These are phyloP conservation scores for Spisula subtruncata DNA, from an alignment of 2,888 invertebrate species.

Conservation along the genomic window DNA sequence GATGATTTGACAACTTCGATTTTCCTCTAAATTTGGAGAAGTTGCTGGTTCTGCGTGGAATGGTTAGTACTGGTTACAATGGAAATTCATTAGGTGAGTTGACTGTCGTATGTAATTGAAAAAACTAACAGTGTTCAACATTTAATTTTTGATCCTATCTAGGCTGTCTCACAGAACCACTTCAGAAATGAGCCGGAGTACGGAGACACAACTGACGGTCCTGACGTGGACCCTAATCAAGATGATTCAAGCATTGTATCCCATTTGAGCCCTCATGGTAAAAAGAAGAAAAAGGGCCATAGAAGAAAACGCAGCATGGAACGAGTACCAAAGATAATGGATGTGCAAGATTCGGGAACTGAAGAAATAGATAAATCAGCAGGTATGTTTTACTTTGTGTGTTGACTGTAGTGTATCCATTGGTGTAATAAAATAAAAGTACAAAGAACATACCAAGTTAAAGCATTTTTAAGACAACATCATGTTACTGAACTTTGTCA, in stretches of 20 bases:
- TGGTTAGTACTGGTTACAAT: too few species aligned
- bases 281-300: slow-evolving; percentile 66
- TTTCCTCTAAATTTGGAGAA: too few species aligned
- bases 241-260: slow-evolving; percentile 11
- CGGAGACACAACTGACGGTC: neutral
- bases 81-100: too few species aligned
- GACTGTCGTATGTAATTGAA: too few species aligned
- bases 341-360: slow-evolving; percentile 59
- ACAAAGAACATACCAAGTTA: too few species aligned
- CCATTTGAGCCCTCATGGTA: slow-evolving; percentile 33
- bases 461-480: too few species aligned
- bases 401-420: neutral
- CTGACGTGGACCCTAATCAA: neutral
- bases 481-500: too few species aligned
- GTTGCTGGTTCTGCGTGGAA: too few species aligned
- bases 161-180: neutral
- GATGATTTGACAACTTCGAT: too few species aligned
- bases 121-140: too few species aligned
- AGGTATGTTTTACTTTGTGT: slow-evolving; percentile 20
- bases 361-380: neutral
- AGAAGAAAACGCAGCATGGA: slow-evolving; percentile 58
- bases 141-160: neutral
- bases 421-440: too few species aligned
- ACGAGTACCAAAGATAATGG: slow-evolving; percentile 54
- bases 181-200: neutral